phyloP scores from a whole-genome alignment of 1,140 invertebrate genomes.

The Pteromalus puparum region DNA sequence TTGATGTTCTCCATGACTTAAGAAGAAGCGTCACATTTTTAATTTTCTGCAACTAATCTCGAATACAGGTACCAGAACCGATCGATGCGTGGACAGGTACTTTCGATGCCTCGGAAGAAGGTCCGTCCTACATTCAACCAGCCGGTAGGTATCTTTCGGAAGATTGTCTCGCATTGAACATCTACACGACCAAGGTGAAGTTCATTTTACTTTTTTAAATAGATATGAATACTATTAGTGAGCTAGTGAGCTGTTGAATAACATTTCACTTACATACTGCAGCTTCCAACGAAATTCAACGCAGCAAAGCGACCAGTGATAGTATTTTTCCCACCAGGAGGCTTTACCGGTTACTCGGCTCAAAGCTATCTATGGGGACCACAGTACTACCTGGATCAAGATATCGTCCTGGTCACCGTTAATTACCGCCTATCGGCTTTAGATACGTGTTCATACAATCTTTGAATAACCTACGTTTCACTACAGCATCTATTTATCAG shows the following conservation, averaged over 20 bases:
- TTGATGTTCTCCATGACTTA: too few relatives aligned
- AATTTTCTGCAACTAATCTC: too few relatives aligned
- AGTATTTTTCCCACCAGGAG: constrained; percentile 76
- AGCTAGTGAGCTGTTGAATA: not conserved
- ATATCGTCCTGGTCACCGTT: constrained; percentile 80
- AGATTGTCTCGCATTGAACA: constrained; percentile 44
- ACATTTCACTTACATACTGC: not conserved
- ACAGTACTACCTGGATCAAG: constrained; percentile 79
- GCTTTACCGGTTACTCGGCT: constrained; percentile 74
- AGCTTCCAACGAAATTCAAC: not conserved
- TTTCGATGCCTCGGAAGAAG: constrained; percentile 58
- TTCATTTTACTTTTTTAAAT: too few relatives aligned
- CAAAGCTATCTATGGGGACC: constrained; percentile 76
- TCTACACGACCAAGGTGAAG: constrained; percentile 12
- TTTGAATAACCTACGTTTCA: constrained; percentile 76
- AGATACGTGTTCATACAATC: constrained; percentile 79
- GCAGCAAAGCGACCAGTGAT: constrained; percentile 63
- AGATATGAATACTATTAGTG: too few relatives aligned
- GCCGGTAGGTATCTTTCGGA: constrained; percentile 7
- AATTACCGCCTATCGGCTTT: too few relatives aligned
- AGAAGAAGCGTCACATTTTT: too few relatives aligned
- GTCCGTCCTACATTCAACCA: constrained; percentile 49
- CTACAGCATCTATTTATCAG: constrained; percentile 61
- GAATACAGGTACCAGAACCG: constrained; percentile 56
- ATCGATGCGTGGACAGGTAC: constrained; percentile 72